phyloP scores from a whole-genome alignment of 2,888 invertebrate species.

The Zelleria hepariella region DNA sequence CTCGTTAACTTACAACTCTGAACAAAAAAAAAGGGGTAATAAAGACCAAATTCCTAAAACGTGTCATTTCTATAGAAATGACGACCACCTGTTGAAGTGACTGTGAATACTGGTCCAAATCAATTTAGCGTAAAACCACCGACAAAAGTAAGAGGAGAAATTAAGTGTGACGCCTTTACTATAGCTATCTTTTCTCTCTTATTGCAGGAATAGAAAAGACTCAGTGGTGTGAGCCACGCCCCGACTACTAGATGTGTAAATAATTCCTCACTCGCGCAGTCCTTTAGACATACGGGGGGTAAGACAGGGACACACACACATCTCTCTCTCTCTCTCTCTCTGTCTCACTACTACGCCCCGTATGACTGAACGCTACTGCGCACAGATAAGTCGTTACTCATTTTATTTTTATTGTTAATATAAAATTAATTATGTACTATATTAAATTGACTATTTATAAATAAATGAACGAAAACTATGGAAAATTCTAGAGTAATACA shows the following conservation, averaged over 20 bases:
- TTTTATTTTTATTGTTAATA: constrained; percentile 53
- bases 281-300: too few species aligned
- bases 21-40: too few species aligned
- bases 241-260: constrained; percentile 22
- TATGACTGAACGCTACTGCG: background rate
- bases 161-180: too few species aligned
- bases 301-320: too few species aligned
- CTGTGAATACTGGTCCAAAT: too few species aligned
- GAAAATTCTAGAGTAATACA: constrained; percentile 49
- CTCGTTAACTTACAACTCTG: too few species aligned
- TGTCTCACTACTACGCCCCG: constrained; percentile 3
- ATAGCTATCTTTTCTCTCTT: too few species aligned
- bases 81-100: too few species aligned
- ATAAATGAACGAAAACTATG: constrained; percentile 39
- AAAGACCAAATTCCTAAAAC: too few species aligned
- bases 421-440: constrained; percentile 29
- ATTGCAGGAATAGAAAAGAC: constrained; percentile 68
- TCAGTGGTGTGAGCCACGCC: constrained; percentile 53
- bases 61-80: too few species aligned
- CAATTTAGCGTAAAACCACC: too few species aligned
- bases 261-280: constrained; percentile 28
- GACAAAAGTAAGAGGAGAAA: too few species aligned
- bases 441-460: constrained; percentile 67
- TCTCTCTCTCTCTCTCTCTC: constrained; percentile 12
- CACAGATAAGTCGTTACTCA: constrained; percentile 57